phyloP scores from a whole-genome alignment of 30 jellyfish, hydroid and myxozoan genomes.

The Sanderia malayensis region DNA sequence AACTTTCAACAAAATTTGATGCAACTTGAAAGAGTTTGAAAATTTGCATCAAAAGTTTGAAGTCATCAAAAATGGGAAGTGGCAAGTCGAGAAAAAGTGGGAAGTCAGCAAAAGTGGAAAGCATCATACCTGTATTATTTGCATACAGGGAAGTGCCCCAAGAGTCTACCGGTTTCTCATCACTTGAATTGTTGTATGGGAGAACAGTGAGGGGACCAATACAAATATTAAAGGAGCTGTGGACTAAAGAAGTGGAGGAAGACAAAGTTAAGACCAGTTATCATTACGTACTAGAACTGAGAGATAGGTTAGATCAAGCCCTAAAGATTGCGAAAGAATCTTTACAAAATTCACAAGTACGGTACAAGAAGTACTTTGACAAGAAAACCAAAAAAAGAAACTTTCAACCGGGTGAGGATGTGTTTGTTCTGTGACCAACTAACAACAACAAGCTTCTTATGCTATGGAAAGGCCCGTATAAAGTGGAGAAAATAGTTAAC shows the following conservation, averaged over 20 bases:
- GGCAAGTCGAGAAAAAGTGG: too few species aligned
- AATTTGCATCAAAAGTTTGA: too few species aligned
- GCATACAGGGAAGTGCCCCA: conserved; percentile 70
- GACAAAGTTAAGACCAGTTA: conserved; percentile 32
- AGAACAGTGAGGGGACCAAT: conserved; percentile 64
- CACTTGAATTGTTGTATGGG: conserved; percentile 52
- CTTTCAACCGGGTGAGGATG: conserved; percentile 49
- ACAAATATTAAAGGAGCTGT: conserved; percentile 36
- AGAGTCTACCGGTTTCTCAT: conserved; percentile 47
- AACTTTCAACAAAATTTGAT: too few species aligned
- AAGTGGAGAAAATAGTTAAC: conserved; percentile 10
- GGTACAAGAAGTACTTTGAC: conserved; percentile 41
- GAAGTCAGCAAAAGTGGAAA: too few species aligned
- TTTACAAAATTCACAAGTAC: conserved; percentile 19
- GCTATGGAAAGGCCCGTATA: conserved; percentile 64
- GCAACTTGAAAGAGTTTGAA: too few species aligned
- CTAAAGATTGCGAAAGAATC: conserved; percentile 7
- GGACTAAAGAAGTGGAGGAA: conserved; percentile 44
- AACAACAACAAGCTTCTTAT: conserved; percentile 50
- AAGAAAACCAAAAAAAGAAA: conserved; percentile 15
- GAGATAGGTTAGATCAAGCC: conserved; percentile 40
- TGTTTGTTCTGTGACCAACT: conserved; percentile 47
- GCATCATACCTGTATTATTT: conserved; percentile 33
- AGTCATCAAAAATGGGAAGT: too few species aligned
- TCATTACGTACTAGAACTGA: conserved; percentile 50